Evolutionary conservation across 2,797 vertebrate species (phyloP), one percentile per base, ranked within the genome.

Genomic region (Lithobates pipiens): DNA sequence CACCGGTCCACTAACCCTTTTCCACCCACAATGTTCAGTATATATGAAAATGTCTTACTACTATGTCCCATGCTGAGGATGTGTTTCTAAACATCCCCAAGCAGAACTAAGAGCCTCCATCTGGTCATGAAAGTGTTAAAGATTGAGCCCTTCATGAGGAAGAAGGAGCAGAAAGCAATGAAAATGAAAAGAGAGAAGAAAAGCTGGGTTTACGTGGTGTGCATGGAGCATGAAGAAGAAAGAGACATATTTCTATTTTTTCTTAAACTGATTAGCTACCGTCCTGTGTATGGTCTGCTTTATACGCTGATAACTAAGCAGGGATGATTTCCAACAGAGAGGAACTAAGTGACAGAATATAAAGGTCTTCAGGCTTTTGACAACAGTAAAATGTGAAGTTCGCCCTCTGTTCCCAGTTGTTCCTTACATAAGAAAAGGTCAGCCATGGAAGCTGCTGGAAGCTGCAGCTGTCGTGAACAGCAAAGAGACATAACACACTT

Each of bases 381-480:
- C 65, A 67, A 67, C 13, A 29, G 27, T 25, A 29, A 67, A 67
- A 29, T 67, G 65, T 67, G n/a, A 25, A 25, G 27, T 67, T 67
- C 27, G 25, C 27, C 21, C 54, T 61, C 54, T 61, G 21, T 61
- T 32, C 29, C 27, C 36, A 42, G 70, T 72, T 42, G 36, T 72
- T 39, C 70, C 70, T 72, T 42, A n/a, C 21, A 72, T 39, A n/a
- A 39, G 23, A 36, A 72, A 72, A 72, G 70, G 70, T 39, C 36
- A 72, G 70, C 34, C 42, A 6, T 39, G 70, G 6, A 72, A 72
- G 23, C 34, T 72, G 42, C 16, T 23, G 70, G 6, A 72, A 72
- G 23, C 34, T 72, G 34, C 34, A 39, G 36, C 6, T 34, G 18
- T 23, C 36, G 5, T 18, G 70, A 23, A 2, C 11, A 67, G 65